Evolutionary conservation across 2,113 vertebrate genomes (phyloP).

Genomic region (Hemiprocne comata): DNA sequence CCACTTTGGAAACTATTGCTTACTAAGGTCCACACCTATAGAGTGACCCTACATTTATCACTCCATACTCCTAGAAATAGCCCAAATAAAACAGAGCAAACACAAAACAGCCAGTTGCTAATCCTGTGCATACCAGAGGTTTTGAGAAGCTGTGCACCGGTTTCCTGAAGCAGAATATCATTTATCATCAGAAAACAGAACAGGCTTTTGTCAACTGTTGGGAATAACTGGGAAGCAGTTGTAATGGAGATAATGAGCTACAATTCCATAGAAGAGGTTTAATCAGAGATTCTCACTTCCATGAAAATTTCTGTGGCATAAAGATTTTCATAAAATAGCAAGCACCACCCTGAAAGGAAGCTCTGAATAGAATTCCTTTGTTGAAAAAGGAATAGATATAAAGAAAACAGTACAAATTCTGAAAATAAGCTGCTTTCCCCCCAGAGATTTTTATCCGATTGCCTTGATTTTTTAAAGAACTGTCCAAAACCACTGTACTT

Average conservation of each 20-base stretch:
- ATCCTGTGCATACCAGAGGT: background rate
- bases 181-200: conserved; percentile 28
- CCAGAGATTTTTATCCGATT: background rate
- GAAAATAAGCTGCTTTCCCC: background rate
- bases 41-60: background rate
- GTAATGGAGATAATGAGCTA: background rate
- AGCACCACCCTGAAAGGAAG: background rate
- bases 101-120: background rate
- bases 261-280: background rate
- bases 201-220: background rate
- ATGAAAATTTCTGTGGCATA: background rate
- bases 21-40: background rate
- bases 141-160: background rate
- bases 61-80: background rate
- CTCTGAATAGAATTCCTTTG: background rate
- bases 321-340: background rate
- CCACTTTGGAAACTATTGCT: background rate
- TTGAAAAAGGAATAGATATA: background rate
- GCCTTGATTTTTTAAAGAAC: background rate
- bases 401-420: background rate
- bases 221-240: background rate
- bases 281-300: background rate
- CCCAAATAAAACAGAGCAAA: background rate
- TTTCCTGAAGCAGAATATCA: background rate
- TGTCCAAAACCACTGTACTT: background rate